phyloP scores from a whole-genome alignment of 1,140 invertebrate species.

The Drosophila auraria region DNA sequence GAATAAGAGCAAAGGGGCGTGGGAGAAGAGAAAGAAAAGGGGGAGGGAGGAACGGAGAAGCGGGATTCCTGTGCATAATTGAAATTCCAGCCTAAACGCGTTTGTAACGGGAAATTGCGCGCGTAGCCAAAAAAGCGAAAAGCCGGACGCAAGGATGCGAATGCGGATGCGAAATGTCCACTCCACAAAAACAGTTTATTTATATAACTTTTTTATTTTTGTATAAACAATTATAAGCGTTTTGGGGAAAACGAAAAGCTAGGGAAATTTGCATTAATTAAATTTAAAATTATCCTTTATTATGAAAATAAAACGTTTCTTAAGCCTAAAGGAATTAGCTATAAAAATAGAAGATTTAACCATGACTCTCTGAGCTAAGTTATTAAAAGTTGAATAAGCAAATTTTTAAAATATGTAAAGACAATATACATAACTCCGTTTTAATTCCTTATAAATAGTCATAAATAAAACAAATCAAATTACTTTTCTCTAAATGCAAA shows the following conservation, averaged over 20 bases:
- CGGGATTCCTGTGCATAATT: slow-evolving; percentile 79
- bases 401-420: too few relatives aligned
- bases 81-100: slow-evolving; percentile 82
- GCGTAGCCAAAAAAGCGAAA: slow-evolving; percentile 60
- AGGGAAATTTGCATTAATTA: too few relatives aligned
- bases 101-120: slow-evolving; percentile 80
- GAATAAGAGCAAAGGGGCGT: slow-evolving; percentile 7
- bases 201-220: slow-evolving; percentile 6
- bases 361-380: too few relatives aligned
- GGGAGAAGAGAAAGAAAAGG: neutral
- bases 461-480: slow-evolving; percentile 8
- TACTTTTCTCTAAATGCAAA: neutral
- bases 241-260: neutral
- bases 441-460: neutral
- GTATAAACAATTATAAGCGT: neutral
- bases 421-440: too few relatives aligned
- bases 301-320: too few relatives aligned
- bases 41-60: slow-evolving; percentile 1
- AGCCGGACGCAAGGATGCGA: slow-evolving; percentile 56
- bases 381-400: too few relatives aligned
- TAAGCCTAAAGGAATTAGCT: too few relatives aligned
- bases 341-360: too few relatives aligned
- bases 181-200: slow-evolving; percentile 28
- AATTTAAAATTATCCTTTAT: too few relatives aligned
- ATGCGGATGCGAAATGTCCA: slow-evolving; percentile 56